These are phyloP conservation scores for Xenopus laevis DNA, from an alignment of 2,113 vertebrate species.

Conservation along the genomic window DNA sequence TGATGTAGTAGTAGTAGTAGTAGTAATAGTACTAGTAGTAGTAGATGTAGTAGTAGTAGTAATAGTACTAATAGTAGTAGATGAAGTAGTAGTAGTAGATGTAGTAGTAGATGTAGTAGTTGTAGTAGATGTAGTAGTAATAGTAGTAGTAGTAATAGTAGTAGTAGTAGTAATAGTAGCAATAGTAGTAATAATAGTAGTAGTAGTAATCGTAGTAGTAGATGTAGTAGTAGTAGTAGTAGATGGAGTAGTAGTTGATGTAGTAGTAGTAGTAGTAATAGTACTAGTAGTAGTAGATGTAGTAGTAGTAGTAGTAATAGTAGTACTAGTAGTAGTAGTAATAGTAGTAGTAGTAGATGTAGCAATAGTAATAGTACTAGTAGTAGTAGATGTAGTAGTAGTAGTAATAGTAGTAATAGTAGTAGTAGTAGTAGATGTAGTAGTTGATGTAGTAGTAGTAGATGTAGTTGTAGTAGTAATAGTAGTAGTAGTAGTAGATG, in stretches of 20 bases:
- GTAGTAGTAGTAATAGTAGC: not conserved
- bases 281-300: not conserved
- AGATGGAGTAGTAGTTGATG: not conserved
- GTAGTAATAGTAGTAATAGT: not conserved
- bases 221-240: not conserved
- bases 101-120: not conserved
- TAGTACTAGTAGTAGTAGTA: not conserved
- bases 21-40: not conserved
- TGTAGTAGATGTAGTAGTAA: not conserved
- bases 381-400: not conserved
- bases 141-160: slow-evolving; percentile 2
- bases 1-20: not conserved
- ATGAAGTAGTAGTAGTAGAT: not conserved
- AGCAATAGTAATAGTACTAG: no score
- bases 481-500: slow-evolving; percentile 8
- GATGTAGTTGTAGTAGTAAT: not conserved
- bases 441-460: not conserved
- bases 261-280: slow-evolving; percentile 16
- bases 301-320: not conserved
- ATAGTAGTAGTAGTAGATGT: slow-evolving; percentile 3
- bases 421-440: slow-evolving; percentile 3
- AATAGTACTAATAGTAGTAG: not conserved
- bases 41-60: slow-evolving; percentile 6
- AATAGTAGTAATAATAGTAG: not conserved
- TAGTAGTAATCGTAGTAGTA: not conserved